These are phyloP conservation scores for Drosophila mayaguana DNA, from an alignment of 2,888 invertebrate species.

Conservation along the genomic window DNA sequence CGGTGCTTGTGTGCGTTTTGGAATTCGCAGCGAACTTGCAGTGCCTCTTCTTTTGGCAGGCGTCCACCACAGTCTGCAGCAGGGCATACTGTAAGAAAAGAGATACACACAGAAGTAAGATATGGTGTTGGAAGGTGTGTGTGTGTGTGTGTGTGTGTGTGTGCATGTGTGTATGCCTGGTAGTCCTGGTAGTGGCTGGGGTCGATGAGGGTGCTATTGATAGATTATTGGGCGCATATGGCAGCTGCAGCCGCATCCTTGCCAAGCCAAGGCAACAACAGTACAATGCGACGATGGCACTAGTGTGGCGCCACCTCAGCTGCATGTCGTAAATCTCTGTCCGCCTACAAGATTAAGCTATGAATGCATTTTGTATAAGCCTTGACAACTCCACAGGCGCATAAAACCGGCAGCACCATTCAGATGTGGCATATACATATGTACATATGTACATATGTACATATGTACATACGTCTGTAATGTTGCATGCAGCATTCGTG, in stretches of 20 bases:
- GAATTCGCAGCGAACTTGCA: conserved; percentile 96
- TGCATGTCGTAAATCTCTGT: conserved; percentile 57
- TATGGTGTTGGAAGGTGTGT: conserved; percentile 24
- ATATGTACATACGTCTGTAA: conserved; percentile 2
- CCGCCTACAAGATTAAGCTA: conserved; percentile 59
- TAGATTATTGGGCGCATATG: conserved; percentile 60
- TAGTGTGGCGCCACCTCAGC: conserved; percentile 25
- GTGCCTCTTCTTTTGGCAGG: conserved; percentile 96
- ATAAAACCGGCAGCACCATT: conserved; percentile 15
- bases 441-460: not conserved
- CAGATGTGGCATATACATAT: conserved; percentile 33
- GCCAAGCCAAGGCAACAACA: conserved; percentile 25
- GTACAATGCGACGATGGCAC: conserved; percentile 11
- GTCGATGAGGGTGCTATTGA: conserved; percentile 51
- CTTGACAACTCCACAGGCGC: conserved; percentile 52
- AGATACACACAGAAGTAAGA: conserved; percentile 40
- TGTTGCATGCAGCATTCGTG: conserved; percentile 12
- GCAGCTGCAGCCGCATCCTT: conserved; percentile 46
- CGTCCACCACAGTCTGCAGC: conserved; percentile 96
- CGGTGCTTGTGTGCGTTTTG: conserved; percentile 90
- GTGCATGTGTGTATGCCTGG: conserved; percentile 7
- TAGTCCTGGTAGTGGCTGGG: conserved; percentile 9
- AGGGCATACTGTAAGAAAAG: conserved; percentile 89
- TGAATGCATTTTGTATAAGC: conserved; percentile 62
- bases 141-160: conserved; percentile 3